phyloP scores from a whole-genome alignment of 2,113 vertebrate genomes.

The Vulpes ferrilata region DNA sequence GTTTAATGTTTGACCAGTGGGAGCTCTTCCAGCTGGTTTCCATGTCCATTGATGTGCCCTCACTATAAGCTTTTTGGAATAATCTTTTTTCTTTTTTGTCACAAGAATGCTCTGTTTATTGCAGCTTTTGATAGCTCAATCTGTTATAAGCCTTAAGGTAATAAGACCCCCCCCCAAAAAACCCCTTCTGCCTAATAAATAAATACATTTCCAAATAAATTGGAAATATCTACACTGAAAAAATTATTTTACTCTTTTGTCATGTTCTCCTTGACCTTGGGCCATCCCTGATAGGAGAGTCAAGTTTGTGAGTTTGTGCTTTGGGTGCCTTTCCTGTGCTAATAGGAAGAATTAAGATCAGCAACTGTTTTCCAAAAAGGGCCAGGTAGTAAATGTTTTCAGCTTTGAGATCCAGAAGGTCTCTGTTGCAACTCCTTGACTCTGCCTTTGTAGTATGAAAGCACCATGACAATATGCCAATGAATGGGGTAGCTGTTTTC shows the following conservation, averaged over 20 bases:
- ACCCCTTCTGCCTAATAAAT: not conserved
- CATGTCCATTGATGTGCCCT: not conserved
- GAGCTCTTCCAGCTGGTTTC: not conserved
- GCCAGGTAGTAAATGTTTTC: not conserved
- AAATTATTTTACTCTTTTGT: not conserved
- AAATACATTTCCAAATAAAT: not conserved
- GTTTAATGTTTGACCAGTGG: not conserved
- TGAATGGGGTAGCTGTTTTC: not conserved
- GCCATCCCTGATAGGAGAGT: not conserved
- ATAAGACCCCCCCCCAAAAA: not conserved
- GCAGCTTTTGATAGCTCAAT: not conserved
- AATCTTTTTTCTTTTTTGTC: not conserved
- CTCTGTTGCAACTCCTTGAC: not conserved
- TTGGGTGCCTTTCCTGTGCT: not conserved
- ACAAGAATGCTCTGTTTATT: not conserved
- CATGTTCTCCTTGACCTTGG: not conserved
- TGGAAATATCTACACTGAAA: not conserved
- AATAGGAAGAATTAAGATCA: not conserved
- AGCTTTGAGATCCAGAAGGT: not conserved
- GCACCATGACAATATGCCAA: not conserved
- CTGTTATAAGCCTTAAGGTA: not conserved
- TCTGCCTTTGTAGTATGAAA: not conserved
- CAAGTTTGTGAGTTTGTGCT: not conserved
- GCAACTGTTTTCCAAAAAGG: not conserved
- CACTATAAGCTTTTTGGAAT: not conserved